Conservation (phyloP, 2,113 vertebrate species). For the Clarias batrachus region DNA sequence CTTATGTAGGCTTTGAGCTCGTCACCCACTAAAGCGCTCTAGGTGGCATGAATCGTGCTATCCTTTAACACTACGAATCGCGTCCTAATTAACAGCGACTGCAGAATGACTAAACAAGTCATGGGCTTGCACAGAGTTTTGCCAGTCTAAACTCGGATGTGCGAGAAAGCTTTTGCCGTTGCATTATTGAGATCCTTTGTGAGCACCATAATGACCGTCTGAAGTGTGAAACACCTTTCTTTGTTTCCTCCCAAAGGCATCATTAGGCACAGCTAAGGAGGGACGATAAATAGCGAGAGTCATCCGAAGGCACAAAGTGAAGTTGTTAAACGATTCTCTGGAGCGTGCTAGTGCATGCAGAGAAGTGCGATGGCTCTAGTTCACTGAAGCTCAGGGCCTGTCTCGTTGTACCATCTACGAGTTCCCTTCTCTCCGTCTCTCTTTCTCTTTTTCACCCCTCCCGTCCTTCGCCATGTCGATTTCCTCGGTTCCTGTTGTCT, state of each 20-base stretch:
- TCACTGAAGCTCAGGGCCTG: slow-evolving; percentile 12
- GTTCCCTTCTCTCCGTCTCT: neutral
- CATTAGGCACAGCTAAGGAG: slow-evolving; percentile 57
- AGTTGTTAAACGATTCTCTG: slow-evolving; percentile 57
- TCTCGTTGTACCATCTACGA: neutral
- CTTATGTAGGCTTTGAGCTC: neutral
- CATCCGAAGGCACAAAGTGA: slow-evolving; percentile 55
- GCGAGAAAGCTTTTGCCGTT: neutral
- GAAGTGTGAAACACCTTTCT: slow-evolving; percentile 49
- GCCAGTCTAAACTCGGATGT: neutral
- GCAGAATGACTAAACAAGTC: neutral
- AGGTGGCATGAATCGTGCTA: neutral
- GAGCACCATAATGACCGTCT: slow-evolving; percentile 45
- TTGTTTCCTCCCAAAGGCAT: slow-evolving; percentile 59
- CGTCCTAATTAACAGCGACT: neutral
- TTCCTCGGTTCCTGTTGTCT: slow-evolving; percentile 44
- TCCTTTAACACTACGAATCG: neutral
- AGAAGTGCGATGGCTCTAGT: neutral
- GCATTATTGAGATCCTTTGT: slow-evolving; percentile 33
- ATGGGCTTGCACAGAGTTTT: neutral
- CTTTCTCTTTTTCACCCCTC: neutral
- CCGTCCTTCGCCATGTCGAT: slow-evolving; percentile 26
- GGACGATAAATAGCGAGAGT: slow-evolving; percentile 59
- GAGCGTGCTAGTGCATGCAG: slow-evolving; percentile 39
- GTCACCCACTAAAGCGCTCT: neutral